Percentiles rank a stretch among this genome's conserved stretches.
Conservation (phyloP, 2,113 vertebrate species). For the Hydrolagus affinis region DNA sequence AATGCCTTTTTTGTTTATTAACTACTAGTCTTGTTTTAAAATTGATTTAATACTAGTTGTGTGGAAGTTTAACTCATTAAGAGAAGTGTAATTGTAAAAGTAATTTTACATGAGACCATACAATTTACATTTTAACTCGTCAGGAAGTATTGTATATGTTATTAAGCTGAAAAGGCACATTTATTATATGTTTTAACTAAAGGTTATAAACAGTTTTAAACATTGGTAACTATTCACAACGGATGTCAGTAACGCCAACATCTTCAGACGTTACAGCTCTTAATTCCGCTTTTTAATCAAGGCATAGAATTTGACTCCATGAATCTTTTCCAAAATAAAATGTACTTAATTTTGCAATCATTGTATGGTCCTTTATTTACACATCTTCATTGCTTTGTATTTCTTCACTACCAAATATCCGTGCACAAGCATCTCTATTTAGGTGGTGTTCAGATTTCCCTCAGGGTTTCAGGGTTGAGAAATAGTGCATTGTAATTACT, state of each 20-base stretch:
- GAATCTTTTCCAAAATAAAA: constrained; percentile 17
- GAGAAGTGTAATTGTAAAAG: neutral
- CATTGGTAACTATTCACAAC: neutral
- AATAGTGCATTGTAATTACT: neutral
- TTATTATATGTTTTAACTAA: neutral
- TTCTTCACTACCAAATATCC: neutral
- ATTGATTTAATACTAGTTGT: neutral
- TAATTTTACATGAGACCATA: neutral
- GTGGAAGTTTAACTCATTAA: neutral
- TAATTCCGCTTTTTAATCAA: neutral
- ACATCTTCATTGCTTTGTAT: neutral
- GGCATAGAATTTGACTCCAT: constrained; percentile 6
- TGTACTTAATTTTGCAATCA: constrained; percentile 25
- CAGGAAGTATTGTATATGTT: neutral
- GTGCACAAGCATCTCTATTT: neutral
- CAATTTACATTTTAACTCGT: neutral
- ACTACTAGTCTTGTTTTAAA: constrained; percentile 6
- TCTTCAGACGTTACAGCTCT: neutral
- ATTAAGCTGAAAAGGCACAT: neutral
- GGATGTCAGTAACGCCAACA: neutral
- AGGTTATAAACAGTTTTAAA: neutral
- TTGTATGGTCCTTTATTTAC: neutral
- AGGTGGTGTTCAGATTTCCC: neutral
- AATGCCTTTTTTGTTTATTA: constrained; percentile 11
- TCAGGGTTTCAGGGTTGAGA: neutral